These are phyloP conservation scores for Acanthosoma haemorrhoidale DNA, from an alignment of 2,888 invertebrate genomes.

Conservation along the genomic window DNA sequence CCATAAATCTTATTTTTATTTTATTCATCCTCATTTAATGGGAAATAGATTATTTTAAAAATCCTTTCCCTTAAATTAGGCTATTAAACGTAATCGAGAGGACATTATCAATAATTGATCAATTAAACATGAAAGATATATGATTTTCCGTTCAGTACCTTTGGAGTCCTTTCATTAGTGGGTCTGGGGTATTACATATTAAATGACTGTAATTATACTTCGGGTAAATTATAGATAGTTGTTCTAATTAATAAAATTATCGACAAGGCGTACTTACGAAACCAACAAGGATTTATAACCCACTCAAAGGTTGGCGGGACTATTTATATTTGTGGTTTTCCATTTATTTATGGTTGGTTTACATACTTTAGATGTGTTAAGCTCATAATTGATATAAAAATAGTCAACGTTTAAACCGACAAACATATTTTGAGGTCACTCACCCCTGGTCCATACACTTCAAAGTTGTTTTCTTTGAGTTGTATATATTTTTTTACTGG, in stretches of 20 bases:
- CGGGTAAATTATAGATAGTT: neutral
- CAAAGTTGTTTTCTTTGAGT: no score
- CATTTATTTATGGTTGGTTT: no score
- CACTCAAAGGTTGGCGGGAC: no score
- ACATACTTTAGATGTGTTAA: no score
- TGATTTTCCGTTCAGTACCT: neutral
- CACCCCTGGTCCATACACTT: no score
- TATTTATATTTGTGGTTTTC: no score
- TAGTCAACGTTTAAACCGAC: no score
- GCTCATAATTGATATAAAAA: no score
- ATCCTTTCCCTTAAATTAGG: constrained; percentile 5
- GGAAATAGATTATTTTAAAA: constrained; percentile 6
- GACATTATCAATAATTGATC: neutral
- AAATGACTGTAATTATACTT: neutral
- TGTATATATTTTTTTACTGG: no score
- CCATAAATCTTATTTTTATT: neutral
- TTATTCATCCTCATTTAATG: constrained; percentile 4
- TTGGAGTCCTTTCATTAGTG: neutral
- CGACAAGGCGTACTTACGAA: neutral
- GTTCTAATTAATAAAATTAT: neutral
- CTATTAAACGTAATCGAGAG: constrained; percentile 5
- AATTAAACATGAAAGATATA: neutral
- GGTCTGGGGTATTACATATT: neutral
- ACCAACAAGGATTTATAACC: no score
- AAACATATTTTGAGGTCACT: no score